Conservation (phyloP, 2,797 vertebrate genomes). For the Acanthurus leucopareius region DNA sequence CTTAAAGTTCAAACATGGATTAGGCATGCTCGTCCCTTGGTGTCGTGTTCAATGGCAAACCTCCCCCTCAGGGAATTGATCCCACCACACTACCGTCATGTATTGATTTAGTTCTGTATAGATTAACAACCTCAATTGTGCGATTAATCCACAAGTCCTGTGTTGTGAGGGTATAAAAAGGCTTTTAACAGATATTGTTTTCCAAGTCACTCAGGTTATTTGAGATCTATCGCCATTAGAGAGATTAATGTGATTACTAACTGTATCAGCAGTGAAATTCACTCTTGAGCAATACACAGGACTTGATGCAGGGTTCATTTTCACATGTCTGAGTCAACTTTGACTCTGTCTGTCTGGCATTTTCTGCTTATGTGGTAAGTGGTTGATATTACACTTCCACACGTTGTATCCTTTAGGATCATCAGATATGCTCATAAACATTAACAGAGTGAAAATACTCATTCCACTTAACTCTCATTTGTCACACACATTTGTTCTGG, state of each 20-base stretch:
- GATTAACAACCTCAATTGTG: conserved; percentile 73
- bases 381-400: conserved; percentile 6
- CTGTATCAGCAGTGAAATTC: conserved; percentile 52
- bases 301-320: conserved; percentile 36
- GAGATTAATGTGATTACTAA: conserved; percentile 69
- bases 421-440: background rate
- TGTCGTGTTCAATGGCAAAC: conserved; percentile 80
- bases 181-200: conserved; percentile 74
- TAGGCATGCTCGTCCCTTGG: conserved; percentile 82
- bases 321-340: conserved; percentile 42
- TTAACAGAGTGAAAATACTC: background rate
- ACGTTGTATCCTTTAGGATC: background rate
- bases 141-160: conserved; percentile 59
- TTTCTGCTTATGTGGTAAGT: conserved; percentile 27
- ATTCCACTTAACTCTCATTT: background rate
- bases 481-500: background rate
- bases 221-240: conserved; percentile 68
- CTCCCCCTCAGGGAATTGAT: conserved; percentile 75
- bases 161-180: conserved; percentile 51
- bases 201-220: conserved; percentile 62
- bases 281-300: conserved; percentile 22
- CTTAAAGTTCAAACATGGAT: conserved; percentile 83
- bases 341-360: conserved; percentile 25
- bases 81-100: conserved; percentile 54
- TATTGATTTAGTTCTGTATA: conserved; percentile 79